These are phyloP conservation scores for Galleria mellonella DNA, from an alignment of 1,140 invertebrate species.

Conservation along the genomic window DNA sequence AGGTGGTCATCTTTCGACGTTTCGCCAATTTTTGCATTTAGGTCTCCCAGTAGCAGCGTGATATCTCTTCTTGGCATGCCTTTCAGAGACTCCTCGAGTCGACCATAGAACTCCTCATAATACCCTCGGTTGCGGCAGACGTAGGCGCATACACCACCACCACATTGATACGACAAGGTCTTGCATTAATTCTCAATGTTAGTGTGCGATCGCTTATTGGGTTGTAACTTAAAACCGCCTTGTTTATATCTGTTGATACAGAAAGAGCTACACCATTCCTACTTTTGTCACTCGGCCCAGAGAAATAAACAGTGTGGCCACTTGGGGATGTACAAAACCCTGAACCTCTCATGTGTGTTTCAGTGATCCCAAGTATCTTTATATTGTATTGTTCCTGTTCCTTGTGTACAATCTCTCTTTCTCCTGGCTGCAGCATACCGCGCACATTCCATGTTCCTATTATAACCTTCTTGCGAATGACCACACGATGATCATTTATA, in stretches of 20 bases:
- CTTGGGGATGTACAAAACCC: conserved; percentile 8
- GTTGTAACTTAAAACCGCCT: conserved; percentile 7
- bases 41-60: no score
- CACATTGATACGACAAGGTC: conserved; percentile 11
- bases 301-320: conserved; percentile 12
- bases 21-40: no score
- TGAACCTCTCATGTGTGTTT: conserved; percentile 11
- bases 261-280: conserved; percentile 10
- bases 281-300: conserved; percentile 8
- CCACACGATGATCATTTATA: no score
- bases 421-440: conserved; percentile 11
- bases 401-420: conserved; percentile 10
- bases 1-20: no score
- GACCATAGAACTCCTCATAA: no score
- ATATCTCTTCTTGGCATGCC: no score
- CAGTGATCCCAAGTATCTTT: conserved; percentile 7
- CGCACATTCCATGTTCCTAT: conserved; percentile 20
- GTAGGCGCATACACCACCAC: conserved; percentile 18
- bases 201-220: conserved; percentile 17
- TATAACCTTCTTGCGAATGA: no score
- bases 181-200: conserved; percentile 11
- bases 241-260: neutral
- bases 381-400: conserved; percentile 9
- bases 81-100: no score
- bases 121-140: neutral